Evolutionary conservation across 2,797 vertebrate genomes (phyloP).

Genomic region (Leptatherina wallacei): DNA sequence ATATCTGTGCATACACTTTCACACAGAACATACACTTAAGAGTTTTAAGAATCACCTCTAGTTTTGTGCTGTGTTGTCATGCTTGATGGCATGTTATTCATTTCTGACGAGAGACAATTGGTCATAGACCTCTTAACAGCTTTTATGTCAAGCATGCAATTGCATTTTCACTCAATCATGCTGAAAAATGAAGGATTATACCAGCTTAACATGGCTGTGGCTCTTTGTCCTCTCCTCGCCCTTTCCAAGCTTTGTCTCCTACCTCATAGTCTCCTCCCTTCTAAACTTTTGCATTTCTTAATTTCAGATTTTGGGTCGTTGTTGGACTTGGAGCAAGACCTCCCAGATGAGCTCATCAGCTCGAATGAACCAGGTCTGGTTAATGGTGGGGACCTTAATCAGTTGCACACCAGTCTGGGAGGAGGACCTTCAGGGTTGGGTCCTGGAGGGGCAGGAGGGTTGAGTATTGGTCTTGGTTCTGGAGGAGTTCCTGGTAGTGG

Average conservation of each 20-base stretch:
- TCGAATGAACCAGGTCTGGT: constrained; percentile 91
- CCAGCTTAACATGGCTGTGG: constrained; percentile 41
- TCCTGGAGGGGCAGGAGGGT: constrained; percentile 70
- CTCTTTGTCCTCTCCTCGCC: constrained; percentile 25
- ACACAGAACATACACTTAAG: not conserved
- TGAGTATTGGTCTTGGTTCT: constrained; percentile 75
- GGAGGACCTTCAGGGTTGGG: constrained; percentile 70
- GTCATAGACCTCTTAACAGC: constrained; percentile 21
- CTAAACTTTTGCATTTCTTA: constrained; percentile 52
- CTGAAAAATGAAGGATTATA: constrained; percentile 55
- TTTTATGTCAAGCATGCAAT: constrained; percentile 47
- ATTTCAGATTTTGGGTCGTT: constrained; percentile 93
- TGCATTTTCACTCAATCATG: constrained; percentile 53
- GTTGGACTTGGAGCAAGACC: constrained; percentile 97
- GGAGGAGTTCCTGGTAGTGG: constrained; percentile 72
- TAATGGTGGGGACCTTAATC: constrained; percentile 93
- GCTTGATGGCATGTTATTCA: constrained; percentile 12
- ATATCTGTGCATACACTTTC: not conserved
- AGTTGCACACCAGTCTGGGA: constrained; percentile 92
- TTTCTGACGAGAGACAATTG: constrained; percentile 33
- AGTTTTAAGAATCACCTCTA: constrained; percentile 12
- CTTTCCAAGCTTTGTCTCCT: constrained; percentile 15
- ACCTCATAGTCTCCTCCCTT: constrained; percentile 10
- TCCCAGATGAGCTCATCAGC: constrained; percentile 97
- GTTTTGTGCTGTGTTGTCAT: not conserved